Percentiles rank a stretch among this genome's conserved stretches.
Conservation (phyloP, 2,797 vertebrate genomes). For the Ctenochaetus hawaiiensis region DNA sequence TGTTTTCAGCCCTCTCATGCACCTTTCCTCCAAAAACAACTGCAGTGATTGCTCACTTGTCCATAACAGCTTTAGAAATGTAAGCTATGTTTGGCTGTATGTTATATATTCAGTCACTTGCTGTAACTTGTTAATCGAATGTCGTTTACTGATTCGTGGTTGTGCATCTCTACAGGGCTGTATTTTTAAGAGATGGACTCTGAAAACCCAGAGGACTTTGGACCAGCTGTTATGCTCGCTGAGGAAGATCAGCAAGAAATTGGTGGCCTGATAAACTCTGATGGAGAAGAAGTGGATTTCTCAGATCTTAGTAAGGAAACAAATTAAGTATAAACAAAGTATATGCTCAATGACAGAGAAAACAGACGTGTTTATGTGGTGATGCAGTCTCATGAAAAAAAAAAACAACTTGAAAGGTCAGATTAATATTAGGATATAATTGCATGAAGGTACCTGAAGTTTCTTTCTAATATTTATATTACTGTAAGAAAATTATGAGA, state of each 20-base stretch:
- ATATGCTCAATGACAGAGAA: neutral
- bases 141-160: neutral
- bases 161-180: constrained; percentile 34
- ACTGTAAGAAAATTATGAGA: too few relatives aligned
- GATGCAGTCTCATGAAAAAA: neutral
- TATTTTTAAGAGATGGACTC: constrained; percentile 75
- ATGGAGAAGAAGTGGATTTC: constrained; percentile 83
- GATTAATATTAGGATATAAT: too few relatives aligned
- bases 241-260: constrained; percentile 78
- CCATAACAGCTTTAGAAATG: neutral
- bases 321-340: neutral
- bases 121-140: neutral
- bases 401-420: too few relatives aligned
- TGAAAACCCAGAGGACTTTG: constrained; percentile 75
- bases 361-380: neutral
- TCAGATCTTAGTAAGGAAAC: constrained; percentile 71
- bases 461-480: too few relatives aligned
- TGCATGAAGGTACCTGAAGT: too few relatives aligned
- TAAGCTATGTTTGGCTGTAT: neutral
- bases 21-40: neutral
- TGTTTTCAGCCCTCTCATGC: neutral
- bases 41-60: neutral
- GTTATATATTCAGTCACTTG: neutral
- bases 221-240: constrained; percentile 50
- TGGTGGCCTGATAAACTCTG: constrained; percentile 83